Evolutionary conservation across 1,140 invertebrate genomes (phyloP), one percentile per base, ranked within the genome.

Genomic region (Neelides sp.): DNA sequence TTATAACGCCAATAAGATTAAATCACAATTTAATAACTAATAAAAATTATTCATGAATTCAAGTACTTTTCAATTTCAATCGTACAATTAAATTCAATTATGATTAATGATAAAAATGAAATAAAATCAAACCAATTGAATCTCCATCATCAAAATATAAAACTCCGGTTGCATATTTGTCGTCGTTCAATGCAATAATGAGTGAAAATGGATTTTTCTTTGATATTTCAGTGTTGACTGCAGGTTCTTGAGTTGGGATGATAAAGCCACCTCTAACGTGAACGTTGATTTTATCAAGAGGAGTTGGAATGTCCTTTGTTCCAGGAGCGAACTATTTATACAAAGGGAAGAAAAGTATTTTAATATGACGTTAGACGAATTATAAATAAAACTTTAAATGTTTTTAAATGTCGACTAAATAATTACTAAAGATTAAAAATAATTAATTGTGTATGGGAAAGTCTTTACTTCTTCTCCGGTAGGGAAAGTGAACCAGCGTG

Each of bases 211-310:
- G 61, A 53, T 67, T 66, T 19, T 56, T 44, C 7, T 67, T 62
- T 12, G 57, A 46, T 2, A 59, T 10, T 32, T 46, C 46, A 0
- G 84, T 86, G 1, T 78, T 84, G 2, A 68, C 55, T 22, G 69
- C 71, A 17, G 81, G 73, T 50, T 69, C 66, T 62, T 87, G 83
- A 43, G 70, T 68, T 1, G 85, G 81, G 30, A 91, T 58, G 52
- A 90, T 77, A 37, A 68, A 70, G 7, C 85, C 87, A 48, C 80
- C 83, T 20, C 28, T 40, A 27, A 59, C 64, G 49, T 80, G 72
- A 50, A 82, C 61, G 23, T 78, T 80, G 52, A 85, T 82, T 12
- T 66, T 74, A 61, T 78, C 74, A 3, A 74, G 43, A 24, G 77
- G 76, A 4, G 78, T 76, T 8, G 68, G 48, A n/a, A 83, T 53